Evolutionary conservation across 2,113 vertebrate genomes (phyloP), one percentile per base, ranked within the genome.

Genomic region (Nicator chloris): DNA sequence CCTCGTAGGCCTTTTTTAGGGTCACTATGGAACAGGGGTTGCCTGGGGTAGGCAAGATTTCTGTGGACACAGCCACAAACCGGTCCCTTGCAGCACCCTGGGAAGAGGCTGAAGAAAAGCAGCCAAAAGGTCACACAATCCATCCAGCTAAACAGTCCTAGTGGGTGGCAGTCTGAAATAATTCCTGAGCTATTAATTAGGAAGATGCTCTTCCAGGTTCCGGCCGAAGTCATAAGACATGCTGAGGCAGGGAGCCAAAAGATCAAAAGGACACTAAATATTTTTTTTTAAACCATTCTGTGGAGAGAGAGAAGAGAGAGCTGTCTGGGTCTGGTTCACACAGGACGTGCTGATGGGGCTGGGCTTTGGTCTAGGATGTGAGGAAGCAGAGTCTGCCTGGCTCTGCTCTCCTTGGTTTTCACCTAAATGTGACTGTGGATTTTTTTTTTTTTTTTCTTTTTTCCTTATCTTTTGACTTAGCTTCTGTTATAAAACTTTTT

Each of bases 141-240:
- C 73, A 82, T 82, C 57, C 59, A 95, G 78, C 84, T 92, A 96
- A 97, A 96, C 94, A 77, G 90, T 95, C 96, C 91, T 95, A 45
- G 96, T 96, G 95, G 95, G 96, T 92, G 93, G 95, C 94, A 95
- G 95, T 94, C 95, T 95, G 91, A 94, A 95, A 93, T 92, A 95
- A 95, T 95, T 96, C 89, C 95, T 96, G 93, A 94, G 89, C 93
- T 93, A 95, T 95, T 95, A 95, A 96, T 92, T 96, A 95, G 87
- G 93, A 95, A 95, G 91, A 96, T 94, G 75, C 78, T 87, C 75
- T 95, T 96, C 93, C 89, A 89, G 94, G 91, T 94, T 96, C 96
- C 44, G 39, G 94, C 28, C 2, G 1, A 87, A 96, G 91, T 90
- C 84, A 82, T 89, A 77, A 95, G 91, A 80, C 94, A 91, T 87